Conservation (phyloP, 2,888 invertebrate species). For the Cephus pulcher region DNA sequence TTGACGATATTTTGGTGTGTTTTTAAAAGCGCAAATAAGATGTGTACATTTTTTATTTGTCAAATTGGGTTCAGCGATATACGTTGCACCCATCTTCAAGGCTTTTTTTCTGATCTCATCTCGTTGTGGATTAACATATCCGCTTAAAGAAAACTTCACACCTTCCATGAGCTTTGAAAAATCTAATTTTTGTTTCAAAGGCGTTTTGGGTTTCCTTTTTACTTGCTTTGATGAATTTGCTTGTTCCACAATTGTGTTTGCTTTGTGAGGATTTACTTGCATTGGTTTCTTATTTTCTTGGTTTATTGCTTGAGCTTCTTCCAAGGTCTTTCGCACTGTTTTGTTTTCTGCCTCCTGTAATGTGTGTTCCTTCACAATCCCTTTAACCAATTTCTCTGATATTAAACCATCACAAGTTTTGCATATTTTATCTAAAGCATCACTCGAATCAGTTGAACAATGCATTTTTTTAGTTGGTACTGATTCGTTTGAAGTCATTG, state of each 20-base stretch:
- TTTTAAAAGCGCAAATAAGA: constrained; percentile 61
- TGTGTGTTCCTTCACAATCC: not conserved
- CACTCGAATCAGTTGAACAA: constrained; percentile 40
- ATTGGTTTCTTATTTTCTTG: not conserved
- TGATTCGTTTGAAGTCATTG: no score
- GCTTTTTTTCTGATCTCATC: constrained; percentile 59
- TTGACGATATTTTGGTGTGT: constrained; percentile 60
- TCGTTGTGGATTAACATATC: constrained; percentile 61
- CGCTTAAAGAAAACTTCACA: constrained; percentile 57
- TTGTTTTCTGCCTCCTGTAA: not conserved
- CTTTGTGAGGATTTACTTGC: constrained; percentile 15
- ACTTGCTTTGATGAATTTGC: not conserved
- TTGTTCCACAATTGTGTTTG: not conserved
- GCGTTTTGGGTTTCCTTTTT: constrained; percentile 23
- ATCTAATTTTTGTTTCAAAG: constrained; percentile 32
- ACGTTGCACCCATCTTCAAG: constrained; percentile 59
- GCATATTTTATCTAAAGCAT: constrained; percentile 46
- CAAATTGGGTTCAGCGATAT: constrained; percentile 56
- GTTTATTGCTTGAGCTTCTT: not conserved
- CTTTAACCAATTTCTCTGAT: constrained; percentile 20
- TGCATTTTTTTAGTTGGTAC: constrained; percentile 7
- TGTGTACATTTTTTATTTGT: constrained; percentile 56
- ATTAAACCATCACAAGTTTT: constrained; percentile 42
- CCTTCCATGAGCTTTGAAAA: constrained; percentile 53
- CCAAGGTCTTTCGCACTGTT: not conserved